A percentile compares a stretch with the other conserved stretches of the same genome.
These are phyloP conservation scores for Lontra canadensis DNA, from an alignment of 2,113 vertebrate species.

Conservation along the genomic window DNA sequence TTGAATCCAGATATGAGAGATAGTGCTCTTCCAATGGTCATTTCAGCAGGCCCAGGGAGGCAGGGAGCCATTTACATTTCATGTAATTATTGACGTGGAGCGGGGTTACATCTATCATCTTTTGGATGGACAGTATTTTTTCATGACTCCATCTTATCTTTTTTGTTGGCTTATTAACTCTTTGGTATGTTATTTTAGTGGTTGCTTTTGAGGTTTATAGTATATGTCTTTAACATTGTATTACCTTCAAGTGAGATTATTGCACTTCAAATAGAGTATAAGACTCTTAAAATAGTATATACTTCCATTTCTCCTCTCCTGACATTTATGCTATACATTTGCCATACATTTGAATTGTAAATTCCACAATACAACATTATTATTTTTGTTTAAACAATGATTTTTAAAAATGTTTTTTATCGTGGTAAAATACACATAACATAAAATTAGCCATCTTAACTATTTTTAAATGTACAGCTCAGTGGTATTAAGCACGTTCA, in stretches of 20 bases:
- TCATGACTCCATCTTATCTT: conserved; percentile 15
- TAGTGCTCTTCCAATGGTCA: not conserved
- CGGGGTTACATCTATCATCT: not conserved
- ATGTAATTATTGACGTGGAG: not conserved
- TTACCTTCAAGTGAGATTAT: not conserved
- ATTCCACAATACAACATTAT: not conserved
- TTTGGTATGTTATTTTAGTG: not conserved
- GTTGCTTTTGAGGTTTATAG: not conserved
- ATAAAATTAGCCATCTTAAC: not conserved
- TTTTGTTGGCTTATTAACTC: not conserved
- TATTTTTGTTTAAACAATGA: conserved; percentile 18
- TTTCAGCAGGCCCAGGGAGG: not conserved
- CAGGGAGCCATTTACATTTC: conserved; percentile 31
- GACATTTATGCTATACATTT: not conserved
- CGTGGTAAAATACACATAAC: not conserved
- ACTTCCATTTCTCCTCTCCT: not conserved
- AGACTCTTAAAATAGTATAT: not conserved
- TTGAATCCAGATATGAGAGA: conserved; percentile 37
- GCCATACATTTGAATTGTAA: not conserved
- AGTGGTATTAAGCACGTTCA: not conserved
- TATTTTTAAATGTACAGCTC: not conserved
- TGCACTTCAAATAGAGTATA: not conserved
- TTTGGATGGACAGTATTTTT: conserved; percentile 23
- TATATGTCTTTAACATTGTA: conserved; percentile 28
- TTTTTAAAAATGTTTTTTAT: not conserved